Base-by-base conservation (phyloP, 2,888 invertebrate species). In the Zhuqinia jingwanae region DNA sequence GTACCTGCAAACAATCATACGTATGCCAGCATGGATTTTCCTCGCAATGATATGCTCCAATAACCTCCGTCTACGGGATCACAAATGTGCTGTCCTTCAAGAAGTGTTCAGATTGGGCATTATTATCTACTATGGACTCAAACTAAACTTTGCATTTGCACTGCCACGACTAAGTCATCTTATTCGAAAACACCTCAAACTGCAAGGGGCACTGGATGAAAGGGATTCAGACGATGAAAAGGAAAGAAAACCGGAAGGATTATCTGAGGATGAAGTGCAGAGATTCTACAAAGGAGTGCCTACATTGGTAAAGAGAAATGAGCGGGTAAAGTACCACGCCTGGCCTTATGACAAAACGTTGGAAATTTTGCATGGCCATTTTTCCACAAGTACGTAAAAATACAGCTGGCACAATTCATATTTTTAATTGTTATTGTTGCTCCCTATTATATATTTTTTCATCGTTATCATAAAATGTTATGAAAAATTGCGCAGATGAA, bases 21-120 rank as follows among this genome's bases (percentile, higher is more conserved):
- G 81, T 6, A 81, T 81, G 81, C 81, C 81, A 56, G 81, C 58
- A 42, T 81, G 81, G 81, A 56, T 81, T 56, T 81, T 81, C 56
- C n/a, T 73, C n/a, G 45, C 81, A 17, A 56, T 81, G 3, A 27
- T 81, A 45, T 70, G 70, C 27, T 70, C 70, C 20, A 70, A 53
- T 15, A 70, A 58, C 15, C 13, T 81, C 5, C 81, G 81, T 6
- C 10, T 81, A 0, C 42, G 58, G 13, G 73, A 81, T 58, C 70
- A 81, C 13, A 42, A 56, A 11, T 70, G 25, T 45, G 81, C 81
- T 25, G 25, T 73, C 6, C 73, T 81, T 0, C 81, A 81, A 20
- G 81, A 81, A 42, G 27, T 81, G 10, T 10, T 81, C 25, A 68
- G 81, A 70, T 27, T 81, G 8, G 58, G 22, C 0, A n/a, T 81